Conservation (phyloP, 64 coral and sea anemone species). For the Montipora capricornis region DNA sequence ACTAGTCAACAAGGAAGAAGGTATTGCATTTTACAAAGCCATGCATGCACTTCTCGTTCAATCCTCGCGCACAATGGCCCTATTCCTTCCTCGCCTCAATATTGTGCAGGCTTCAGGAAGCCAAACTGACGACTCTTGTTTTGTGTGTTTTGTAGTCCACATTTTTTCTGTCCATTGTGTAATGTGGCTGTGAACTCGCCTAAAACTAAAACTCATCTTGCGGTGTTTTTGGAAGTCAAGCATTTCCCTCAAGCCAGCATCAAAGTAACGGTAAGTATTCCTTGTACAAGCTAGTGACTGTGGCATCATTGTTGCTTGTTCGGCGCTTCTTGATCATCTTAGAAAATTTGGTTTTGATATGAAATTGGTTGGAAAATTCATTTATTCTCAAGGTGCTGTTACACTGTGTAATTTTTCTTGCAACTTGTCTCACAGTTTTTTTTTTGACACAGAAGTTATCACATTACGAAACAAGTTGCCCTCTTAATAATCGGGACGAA, state of each 20-base stretch:
- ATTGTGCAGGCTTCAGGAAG: background rate
- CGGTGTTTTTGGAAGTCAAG: conserved; percentile 36
- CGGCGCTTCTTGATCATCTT: background rate
- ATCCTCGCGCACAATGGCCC: too few species aligned
- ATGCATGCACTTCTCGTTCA: background rate
- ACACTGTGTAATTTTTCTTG: too few species aligned
- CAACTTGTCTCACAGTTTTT: too few species aligned
- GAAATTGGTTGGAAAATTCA: too few species aligned
- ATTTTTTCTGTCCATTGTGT: conserved; percentile 50
- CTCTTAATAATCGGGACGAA: too few species aligned
- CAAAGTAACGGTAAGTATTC: conserved; percentile 20
- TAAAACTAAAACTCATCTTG: conserved; percentile 60
- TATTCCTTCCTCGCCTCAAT: too few species aligned
- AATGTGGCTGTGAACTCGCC: conserved; percentile 28
- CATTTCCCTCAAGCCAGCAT: conserved; percentile 15
- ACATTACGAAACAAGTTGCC: too few species aligned
- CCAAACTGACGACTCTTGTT: background rate
- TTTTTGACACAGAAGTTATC: too few species aligned
- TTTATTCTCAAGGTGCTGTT: too few species aligned
- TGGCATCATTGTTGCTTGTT: background rate
- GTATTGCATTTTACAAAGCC: background rate
- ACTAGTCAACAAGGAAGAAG: conserved; percentile 10
- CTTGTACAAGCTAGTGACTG: background rate
- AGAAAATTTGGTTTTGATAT: too few species aligned
- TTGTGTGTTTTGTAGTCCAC: conserved; percentile 15